A percentile compares a stretch with the other conserved stretches of the same genome.
Conservation (phyloP, 2,888 invertebrate genomes). For the Diaphora mendica region DNA sequence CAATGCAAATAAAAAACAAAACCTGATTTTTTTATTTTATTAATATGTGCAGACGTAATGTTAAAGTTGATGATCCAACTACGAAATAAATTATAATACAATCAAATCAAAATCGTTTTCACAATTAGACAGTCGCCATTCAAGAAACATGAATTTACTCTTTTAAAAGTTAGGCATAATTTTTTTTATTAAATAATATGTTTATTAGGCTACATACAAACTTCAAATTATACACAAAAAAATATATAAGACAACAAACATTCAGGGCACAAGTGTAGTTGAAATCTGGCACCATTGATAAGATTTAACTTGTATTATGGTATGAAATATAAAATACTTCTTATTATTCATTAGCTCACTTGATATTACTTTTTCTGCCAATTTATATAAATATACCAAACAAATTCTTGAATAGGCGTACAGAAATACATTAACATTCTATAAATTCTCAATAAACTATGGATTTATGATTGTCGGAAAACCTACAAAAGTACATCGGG, state of each 20-base stretch:
- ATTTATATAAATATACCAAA: too few species aligned
- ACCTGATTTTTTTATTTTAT: background rate
- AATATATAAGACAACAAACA: too few species aligned
- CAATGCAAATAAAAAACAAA: background rate
- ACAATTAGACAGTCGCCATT: background rate
- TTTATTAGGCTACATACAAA: too few species aligned
- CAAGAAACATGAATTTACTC: background rate
- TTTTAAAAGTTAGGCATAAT: background rate
- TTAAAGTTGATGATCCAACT: background rate
- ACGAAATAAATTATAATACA: background rate
- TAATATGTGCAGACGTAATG: background rate
- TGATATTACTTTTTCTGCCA: too few species aligned
- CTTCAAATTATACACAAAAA: too few species aligned
- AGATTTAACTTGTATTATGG: too few species aligned
- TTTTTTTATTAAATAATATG: too few species aligned
- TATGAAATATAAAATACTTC: too few species aligned
- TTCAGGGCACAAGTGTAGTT: too few species aligned
- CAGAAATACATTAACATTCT: constrained; percentile 6
- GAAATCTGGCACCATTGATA: too few species aligned
- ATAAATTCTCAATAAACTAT: constrained; percentile 15
- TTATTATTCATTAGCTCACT: too few species aligned
- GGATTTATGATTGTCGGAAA: constrained; percentile 9
- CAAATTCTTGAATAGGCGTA: background rate
- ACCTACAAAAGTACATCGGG: constrained; percentile 48
- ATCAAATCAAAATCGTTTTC: background rate